Conservation (phyloP, 2,888 invertebrate species). For the Leucophenga montana region DNA sequence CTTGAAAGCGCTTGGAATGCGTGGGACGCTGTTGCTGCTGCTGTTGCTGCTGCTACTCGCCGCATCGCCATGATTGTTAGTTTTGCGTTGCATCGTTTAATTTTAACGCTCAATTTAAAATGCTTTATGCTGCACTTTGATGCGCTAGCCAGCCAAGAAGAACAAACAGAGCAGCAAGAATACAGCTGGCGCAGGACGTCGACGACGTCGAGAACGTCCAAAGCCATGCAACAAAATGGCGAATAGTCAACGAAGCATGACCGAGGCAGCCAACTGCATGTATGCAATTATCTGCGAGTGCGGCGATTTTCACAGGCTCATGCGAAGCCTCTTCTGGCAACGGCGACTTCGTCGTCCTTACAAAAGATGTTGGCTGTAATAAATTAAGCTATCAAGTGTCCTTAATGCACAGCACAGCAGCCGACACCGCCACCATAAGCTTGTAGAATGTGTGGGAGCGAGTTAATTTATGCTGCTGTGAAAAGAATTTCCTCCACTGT, state of each 20-base stretch:
- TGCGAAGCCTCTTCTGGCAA: background rate
- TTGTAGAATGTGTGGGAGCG: constrained; percentile 46
- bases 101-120: constrained; percentile 72
- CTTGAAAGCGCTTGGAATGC: background rate
- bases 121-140: constrained; percentile 63
- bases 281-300: constrained; percentile 23
- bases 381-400: constrained; percentile 68
- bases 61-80: constrained; percentile 60
- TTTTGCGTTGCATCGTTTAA: constrained; percentile 71
- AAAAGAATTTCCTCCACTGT: background rate
- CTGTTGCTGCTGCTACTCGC: constrained; percentile 5
- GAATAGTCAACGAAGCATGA: constrained; percentile 5
- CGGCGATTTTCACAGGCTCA: constrained; percentile 17
- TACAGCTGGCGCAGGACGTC: background rate
- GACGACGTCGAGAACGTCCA: background rate
- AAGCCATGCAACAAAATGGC: background rate
- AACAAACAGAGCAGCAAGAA: constrained; percentile 20
- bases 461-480: constrained; percentile 61
- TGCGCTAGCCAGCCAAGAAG: constrained; percentile 25
- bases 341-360: background rate
- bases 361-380: constrained; percentile 40
- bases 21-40: background rate
- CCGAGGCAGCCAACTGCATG: constrained; percentile 5
- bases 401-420: constrained; percentile 56
- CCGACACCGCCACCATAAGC: constrained; percentile 29